Evolutionary conservation across 2,888 invertebrate species (phyloP).

Genomic region (Tenthredo livida): DNA sequence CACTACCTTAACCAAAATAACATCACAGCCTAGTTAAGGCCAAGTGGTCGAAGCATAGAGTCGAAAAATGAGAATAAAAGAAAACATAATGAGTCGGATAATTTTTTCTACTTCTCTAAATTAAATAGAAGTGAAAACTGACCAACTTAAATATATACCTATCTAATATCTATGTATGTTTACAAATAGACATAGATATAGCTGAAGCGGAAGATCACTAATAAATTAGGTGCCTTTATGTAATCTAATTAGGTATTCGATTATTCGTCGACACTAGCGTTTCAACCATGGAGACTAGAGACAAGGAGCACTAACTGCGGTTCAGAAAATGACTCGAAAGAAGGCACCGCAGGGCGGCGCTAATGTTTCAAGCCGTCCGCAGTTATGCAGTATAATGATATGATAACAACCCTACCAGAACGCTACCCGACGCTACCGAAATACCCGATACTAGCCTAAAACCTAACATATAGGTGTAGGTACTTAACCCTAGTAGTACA

Average conservation of each 20-base stretch:
- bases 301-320: no score
- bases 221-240: constrained; percentile 4
- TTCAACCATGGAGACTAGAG: no score
- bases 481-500: no score
- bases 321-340: no score
- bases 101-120: background rate
- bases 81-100: background rate
- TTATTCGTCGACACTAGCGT: background rate
- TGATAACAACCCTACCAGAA: no score
- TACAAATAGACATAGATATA: background rate
- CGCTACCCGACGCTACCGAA: no score
- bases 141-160: background rate
- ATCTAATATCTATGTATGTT: background rate
- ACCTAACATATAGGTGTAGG: no score
- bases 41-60: constrained; percentile 39
- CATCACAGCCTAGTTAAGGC: constrained; percentile 48
- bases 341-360: no score
- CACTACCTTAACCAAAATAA: constrained; percentile 45
- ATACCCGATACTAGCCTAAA: no score
- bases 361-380: no score
- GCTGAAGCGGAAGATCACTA: background rate
- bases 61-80: background rate
- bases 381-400: no score
- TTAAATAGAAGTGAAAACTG: background rate
- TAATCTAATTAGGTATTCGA: background rate